Percentiles rank a stretch among this genome's conserved stretches.
Evolutionary conservation across 2,888 invertebrate genomes (phyloP).

Genomic region (Heliothis peltigera): DNA sequence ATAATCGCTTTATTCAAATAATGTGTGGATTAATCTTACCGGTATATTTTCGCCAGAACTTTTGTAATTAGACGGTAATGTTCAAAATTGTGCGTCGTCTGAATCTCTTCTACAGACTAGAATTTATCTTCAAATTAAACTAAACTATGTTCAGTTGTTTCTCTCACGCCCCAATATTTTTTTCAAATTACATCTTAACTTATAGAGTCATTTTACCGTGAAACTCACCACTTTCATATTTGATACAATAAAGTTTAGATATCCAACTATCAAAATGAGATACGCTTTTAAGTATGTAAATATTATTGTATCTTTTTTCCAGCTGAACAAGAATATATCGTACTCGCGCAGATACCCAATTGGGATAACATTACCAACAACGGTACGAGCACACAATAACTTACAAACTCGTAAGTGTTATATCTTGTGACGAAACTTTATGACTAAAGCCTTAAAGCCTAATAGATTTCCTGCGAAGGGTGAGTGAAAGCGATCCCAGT

Average conservation of each 20-base stretch:
- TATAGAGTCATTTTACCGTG: too few relatives aligned
- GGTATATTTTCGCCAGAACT: not conserved
- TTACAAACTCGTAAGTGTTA: not conserved
- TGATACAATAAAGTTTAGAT: too few relatives aligned
- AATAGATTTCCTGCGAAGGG: constrained; percentile 9
- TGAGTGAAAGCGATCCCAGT: constrained; percentile 9
- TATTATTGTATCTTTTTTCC: too few relatives aligned
- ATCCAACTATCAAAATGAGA: too few relatives aligned
- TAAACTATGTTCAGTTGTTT: too few relatives aligned
- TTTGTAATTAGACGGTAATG: not conserved
- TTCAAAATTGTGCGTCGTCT: not conserved
- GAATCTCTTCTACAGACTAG: not conserved
- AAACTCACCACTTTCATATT: too few relatives aligned
- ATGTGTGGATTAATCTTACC: not conserved
- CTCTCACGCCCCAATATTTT: too few relatives aligned
- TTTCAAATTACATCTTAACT: too few relatives aligned
- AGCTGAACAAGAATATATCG: too few relatives aligned
- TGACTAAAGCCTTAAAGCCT: not conserved
- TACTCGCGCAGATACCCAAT: too few relatives aligned
- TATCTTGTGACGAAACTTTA: not conserved
- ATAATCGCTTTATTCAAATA: not conserved
- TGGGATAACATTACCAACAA: not conserved
- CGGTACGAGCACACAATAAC: not conserved
- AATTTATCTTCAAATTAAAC: too few relatives aligned
- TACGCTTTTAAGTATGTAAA: too few relatives aligned